A percentile compares a stretch with the other conserved stretches of the same genome.
phyloP scores from a whole-genome alignment of 2,113 vertebrate genomes.

The Gasterosteus aculeatus region DNA sequence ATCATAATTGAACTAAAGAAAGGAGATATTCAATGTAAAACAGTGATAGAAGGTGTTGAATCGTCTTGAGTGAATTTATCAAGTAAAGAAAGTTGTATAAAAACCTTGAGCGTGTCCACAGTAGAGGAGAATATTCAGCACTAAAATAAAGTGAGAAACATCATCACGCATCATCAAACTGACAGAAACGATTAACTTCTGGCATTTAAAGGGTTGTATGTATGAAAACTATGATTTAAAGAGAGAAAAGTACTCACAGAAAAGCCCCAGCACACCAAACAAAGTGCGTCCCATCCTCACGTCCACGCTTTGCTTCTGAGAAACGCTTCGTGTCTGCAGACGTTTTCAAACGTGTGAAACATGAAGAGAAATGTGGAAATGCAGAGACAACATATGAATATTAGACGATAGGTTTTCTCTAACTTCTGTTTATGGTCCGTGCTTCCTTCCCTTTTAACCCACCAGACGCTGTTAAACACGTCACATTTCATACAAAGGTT shows the following conservation, averaged over 20 bases:
- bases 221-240: not conserved
- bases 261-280: too few relatives aligned
- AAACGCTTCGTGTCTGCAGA: too few relatives aligned
- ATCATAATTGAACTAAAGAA: too few relatives aligned
- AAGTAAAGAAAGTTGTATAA: not conserved
- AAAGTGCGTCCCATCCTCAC: too few relatives aligned
- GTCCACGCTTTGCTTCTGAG: too few relatives aligned
- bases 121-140: too few relatives aligned
- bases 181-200: not conserved
- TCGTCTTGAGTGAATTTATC: not conserved
- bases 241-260: not conserved
- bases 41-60: not conserved
- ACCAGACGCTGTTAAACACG: not conserved
- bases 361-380: too few relatives aligned
- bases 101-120: constrained; percentile 17
- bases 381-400: too few relatives aligned
- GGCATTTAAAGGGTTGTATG: not conserved
- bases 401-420: too few relatives aligned
- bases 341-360: too few relatives aligned
- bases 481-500: not conserved
- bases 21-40: not conserved
- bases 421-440: too few relatives aligned
- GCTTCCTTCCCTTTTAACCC: too few relatives aligned
- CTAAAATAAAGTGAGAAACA: not conserved
- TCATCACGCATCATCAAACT: not conserved